These are phyloP conservation scores for Drosophila elegans DNA, from an alignment of 1,140 invertebrate species.

Conservation along the genomic window DNA sequence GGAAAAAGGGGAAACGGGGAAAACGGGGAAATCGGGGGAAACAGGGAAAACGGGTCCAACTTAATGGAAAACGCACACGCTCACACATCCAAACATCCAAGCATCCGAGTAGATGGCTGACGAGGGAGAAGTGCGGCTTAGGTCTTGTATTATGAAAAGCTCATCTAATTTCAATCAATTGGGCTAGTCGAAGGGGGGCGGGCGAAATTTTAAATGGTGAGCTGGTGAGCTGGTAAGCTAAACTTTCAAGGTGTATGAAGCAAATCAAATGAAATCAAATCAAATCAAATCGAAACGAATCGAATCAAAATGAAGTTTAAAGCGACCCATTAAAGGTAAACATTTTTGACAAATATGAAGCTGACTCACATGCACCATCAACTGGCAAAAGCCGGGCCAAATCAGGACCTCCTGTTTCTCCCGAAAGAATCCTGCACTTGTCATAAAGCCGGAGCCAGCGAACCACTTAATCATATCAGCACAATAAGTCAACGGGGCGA, in stretches of 20 bases:
- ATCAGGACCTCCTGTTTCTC: background rate
- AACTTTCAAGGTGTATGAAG: conserved; percentile 22
- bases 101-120: conserved; percentile 1
- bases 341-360: background rate
- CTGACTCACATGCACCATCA: conserved; percentile 23
- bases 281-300: background rate
- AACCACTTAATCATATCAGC: conserved; percentile 79
- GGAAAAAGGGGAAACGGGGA: conserved; percentile 1
- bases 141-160: conserved; percentile 75
- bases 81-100: background rate
- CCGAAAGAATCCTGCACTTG: conserved; percentile 30
- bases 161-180: conserved; percentile 81
- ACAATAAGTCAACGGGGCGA: conserved; percentile 68
- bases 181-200: conserved; percentile 47
- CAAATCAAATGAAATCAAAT: conserved; percentile 18
- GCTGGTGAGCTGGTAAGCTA: conserved; percentile 16
- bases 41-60: conserved; percentile 11
- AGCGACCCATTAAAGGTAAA: background rate
- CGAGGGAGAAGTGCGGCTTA: conserved; percentile 32
- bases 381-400: conserved; percentile 29
- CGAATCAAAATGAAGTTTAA: conserved; percentile 23
- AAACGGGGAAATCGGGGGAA: no score
- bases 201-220: conserved; percentile 39
- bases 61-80: conserved; percentile 65
- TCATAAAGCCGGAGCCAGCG: conserved; percentile 43